These are phyloP conservation scores for Tenrec ecaudatus DNA, from an alignment of 2,113 vertebrate species.

Conservation along the genomic window DNA sequence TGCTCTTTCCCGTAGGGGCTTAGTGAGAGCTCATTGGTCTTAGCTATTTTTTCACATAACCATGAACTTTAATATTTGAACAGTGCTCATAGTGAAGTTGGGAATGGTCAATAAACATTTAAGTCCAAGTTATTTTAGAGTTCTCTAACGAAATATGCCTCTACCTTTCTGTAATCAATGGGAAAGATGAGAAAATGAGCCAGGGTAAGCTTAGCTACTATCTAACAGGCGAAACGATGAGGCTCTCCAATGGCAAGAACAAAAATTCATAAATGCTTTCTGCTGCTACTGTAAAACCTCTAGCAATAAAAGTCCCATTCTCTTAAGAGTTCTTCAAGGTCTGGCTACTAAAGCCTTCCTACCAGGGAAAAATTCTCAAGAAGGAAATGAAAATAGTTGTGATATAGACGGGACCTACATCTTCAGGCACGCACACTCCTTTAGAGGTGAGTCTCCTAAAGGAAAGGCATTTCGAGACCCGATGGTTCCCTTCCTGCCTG, in stretches of 20 bases:
- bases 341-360: conserved; percentile 60
- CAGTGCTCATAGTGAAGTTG: background rate
- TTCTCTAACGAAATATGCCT: no score
- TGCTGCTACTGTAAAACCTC: conserved; percentile 54
- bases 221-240: conserved; percentile 56
- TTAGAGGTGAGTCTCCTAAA: conserved; percentile 53
- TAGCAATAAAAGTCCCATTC: conserved; percentile 64
- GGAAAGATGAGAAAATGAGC: conserved; percentile 42
- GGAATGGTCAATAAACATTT: conserved; percentile 25
- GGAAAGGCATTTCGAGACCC: conserved; percentile 64
- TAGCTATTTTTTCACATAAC: conserved; percentile 40
- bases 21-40: conserved; percentile 9
- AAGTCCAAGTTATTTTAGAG: conserved; percentile 1
- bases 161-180: background rate
- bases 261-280: conserved; percentile 69
- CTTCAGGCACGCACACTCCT: no score
- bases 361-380: conserved; percentile 54
- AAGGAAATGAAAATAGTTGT: conserved; percentile 49
- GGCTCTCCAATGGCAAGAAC: conserved; percentile 49
- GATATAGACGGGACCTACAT: background rate
- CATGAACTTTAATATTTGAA: conserved; percentile 43
- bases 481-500: conserved; percentile 38
- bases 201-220: background rate
- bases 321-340: conserved; percentile 54
- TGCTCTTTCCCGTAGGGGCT: background rate